These are phyloP conservation scores for Pygocentrus nattereri DNA, from an alignment of 2,797 vertebrate species.

Conservation along the genomic window DNA sequence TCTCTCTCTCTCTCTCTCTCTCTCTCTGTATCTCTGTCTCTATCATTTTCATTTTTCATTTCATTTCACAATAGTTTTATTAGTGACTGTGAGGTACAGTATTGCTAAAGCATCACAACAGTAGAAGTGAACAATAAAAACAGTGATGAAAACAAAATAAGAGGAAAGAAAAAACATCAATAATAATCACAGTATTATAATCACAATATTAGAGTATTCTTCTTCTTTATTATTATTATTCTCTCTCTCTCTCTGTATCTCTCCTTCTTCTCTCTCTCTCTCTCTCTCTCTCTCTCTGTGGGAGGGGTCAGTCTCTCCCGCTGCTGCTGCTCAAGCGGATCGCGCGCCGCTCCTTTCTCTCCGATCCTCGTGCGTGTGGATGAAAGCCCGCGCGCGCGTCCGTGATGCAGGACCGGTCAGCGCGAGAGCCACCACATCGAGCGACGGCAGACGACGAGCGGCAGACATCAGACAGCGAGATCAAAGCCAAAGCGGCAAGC, in stretches of 20 bases:
- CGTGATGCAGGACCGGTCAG: background rate
- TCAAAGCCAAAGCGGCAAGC: constrained; percentile 61
- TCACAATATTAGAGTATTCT: too few species aligned
- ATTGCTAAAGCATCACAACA: too few species aligned
- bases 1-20: constrained; percentile 1
- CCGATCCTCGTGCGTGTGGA: background rate
- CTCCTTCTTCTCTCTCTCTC: constrained; percentile 10
- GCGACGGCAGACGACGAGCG: background rate
- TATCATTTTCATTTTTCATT: too few species aligned
- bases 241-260: constrained; percentile 19
- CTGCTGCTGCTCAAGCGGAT: background rate
- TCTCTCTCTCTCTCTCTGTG: background rate
- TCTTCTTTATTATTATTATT: too few species aligned
- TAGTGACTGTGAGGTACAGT: too few species aligned
- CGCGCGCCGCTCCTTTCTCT: background rate
- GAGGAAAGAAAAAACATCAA: too few species aligned
- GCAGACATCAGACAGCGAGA: background rate
- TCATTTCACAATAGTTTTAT: too few species aligned
- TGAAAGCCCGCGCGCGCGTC: background rate
- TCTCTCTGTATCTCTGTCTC: constrained; percentile 25
- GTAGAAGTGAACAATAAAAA: too few species aligned
- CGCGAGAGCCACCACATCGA: constrained; percentile 43
- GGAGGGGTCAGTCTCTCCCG: background rate
- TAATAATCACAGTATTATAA: too few species aligned
- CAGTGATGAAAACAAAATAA: too few species aligned